Evolutionary conservation across 2,888 invertebrate species (phyloP), one percentile per base, ranked within the genome.

Genomic region (Eupithecia insigniata): DNA sequence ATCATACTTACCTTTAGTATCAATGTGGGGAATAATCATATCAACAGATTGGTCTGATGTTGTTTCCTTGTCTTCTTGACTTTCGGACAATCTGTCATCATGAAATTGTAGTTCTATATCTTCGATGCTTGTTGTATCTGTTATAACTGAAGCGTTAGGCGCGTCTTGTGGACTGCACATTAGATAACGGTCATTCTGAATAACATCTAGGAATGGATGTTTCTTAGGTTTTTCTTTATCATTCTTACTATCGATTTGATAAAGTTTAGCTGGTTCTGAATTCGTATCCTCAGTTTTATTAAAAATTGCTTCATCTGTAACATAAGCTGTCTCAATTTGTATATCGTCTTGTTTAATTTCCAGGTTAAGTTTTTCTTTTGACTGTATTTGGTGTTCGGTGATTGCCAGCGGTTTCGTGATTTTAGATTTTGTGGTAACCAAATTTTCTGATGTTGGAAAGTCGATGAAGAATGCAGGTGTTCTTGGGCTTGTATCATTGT

Each of bases 141-240:
- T 26, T 39, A 36, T 10, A 8, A 36, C 34, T 14, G 64, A 64
- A 64, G 22, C 39, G 36, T 62, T 26, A 34, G 61, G 62, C 30
- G 34, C 46, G 30, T 65, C 26, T 30, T n/a, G 7, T 10, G 67
- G 61, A 62, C 34, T 61, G 12, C 46, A 68, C 36, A 30, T 60
- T 22, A 28, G 46, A 26, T 60, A 12, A 12, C 12, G 28, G 18
- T 66, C 68, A 55, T 68, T 70, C 8, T 70, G 66, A 66, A 73
- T 70, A 12, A 46, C 61, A 2, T 68, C 51, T 5, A 73, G 36
- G 26, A 70, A 70, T 26, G 67, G 70, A 66, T 70, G 70, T 61
- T 26, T 70, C 30, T 46, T 65, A 22, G 34, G 46, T 62, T 51
- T 6, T 34, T 10, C 6, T 22, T 60, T 46, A 1, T 65, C 36